Evolutionary conservation across 2,888 invertebrate species (phyloP), one percentile per base, ranked within the genome.

Genomic region (Athalia rosae): DNA sequence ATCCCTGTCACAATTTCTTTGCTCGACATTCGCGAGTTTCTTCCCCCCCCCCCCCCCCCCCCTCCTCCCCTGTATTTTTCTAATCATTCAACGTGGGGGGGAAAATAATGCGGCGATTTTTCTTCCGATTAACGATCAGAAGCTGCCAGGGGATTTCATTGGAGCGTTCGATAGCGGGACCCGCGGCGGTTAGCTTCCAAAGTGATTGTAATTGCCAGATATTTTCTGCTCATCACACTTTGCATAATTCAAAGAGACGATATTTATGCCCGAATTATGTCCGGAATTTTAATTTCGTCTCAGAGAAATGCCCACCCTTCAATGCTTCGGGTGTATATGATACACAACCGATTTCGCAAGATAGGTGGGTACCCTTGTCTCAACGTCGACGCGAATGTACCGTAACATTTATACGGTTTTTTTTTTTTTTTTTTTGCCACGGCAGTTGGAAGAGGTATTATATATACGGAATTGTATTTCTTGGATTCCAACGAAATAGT

Each of bases 201-300:
- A 82, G 83, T 80, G 82, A 85, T 82, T 82, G 81, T 83, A 85
- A 86, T 85, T 83, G 82, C 80, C 82, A 81, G 81, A 84, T 83
- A 85, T 84, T 85, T 82, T 83, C 82, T 79, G 80, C 81, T 80
- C 82, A 82, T 83, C 82, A 81, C 82, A 81, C 81, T 82, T 83
- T 82, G 83, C 83, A 82, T 84, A 83, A 82, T 82, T 83, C 80
- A 80, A 78, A 78, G 74, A 79, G 11, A 28, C 79, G 83, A 85
- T 85, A 84, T 84, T 85, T 83, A 86, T 84, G 83, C 78, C 80
- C 79, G 78, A 82, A 83, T 85, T 83, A 84, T 82, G 81, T 81
- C 77, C 64, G 83, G 82, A 85, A 84, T 82, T 82, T 84, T 85
- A 83, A 85, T 84, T 48, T 15, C 61, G 61, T 62, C 28, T 74